Evolutionary conservation across 2,888 invertebrate species (phyloP).

Genomic region (Zeuzera pyrina): DNA sequence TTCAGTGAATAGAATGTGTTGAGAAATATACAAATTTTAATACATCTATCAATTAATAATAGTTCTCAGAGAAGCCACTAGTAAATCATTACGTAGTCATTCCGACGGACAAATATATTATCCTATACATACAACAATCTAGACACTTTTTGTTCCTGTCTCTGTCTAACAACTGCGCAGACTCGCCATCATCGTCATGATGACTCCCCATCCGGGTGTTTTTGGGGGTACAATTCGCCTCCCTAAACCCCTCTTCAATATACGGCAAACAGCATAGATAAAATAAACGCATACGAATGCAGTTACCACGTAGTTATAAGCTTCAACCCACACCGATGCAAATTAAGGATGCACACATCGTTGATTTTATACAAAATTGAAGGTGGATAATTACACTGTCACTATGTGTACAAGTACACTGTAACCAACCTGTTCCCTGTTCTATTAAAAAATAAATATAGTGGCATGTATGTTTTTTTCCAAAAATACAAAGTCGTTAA

Average conservation of each 20-base stretch:
- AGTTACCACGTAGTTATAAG: slow-evolving; percentile 13
- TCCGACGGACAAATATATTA: too few species aligned
- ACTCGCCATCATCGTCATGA: slow-evolving; percentile 60
- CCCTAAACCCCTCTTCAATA: slow-evolving; percentile 45
- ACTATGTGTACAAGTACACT: too few species aligned
- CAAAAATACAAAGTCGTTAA: too few species aligned
- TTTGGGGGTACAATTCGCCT: slow-evolving; percentile 13
- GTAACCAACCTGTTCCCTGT: too few species aligned
- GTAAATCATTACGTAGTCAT: too few species aligned
- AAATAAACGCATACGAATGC: slow-evolving; percentile 43
- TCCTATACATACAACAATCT: too few species aligned
- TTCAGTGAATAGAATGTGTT: too few species aligned
- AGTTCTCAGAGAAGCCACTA: too few species aligned
- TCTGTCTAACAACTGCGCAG: slow-evolving; percentile 51
- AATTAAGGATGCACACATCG: slow-evolving; percentile 21
- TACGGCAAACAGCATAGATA: slow-evolving; percentile 54
- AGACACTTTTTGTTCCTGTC: slow-evolving; percentile 32
- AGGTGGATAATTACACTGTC: slow-evolving; percentile 60
- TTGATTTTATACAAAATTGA: slow-evolving; percentile 56
- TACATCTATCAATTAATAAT: too few species aligned
- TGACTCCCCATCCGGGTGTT: slow-evolving; percentile 25
- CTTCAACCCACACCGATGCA: slow-evolving; percentile 17
- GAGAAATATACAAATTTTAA: too few species aligned
- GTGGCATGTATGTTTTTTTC: too few species aligned
- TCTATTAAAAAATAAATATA: too few species aligned